Conservation (phyloP, 2,797 vertebrate genomes). For the Gymnodraco acuticeps region DNA sequence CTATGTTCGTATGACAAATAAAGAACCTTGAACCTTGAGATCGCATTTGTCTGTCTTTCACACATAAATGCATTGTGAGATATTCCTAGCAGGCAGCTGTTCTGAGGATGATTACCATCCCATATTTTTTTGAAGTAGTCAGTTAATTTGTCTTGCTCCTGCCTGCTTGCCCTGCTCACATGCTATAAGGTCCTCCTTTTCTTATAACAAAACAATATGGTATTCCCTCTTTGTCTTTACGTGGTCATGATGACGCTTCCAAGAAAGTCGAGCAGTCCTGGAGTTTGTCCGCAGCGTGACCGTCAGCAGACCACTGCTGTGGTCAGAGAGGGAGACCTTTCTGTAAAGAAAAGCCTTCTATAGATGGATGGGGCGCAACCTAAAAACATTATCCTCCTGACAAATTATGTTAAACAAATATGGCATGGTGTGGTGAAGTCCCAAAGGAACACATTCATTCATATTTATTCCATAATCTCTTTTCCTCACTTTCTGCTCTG, state of each 20-base stretch:
- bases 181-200: slow-evolving; percentile 47
- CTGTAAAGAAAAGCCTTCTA: slow-evolving; percentile 68
- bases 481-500: slow-evolving; percentile 59
- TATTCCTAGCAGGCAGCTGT: slow-evolving; percentile 53
- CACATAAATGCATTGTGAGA: slow-evolving; percentile 11
- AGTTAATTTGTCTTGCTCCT: slow-evolving; percentile 54
- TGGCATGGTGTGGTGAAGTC: slow-evolving; percentile 55
- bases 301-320: slow-evolving; percentile 78
- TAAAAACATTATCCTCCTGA: slow-evolving; percentile 73
- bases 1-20: too few species aligned
- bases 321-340: slow-evolving; percentile 81
- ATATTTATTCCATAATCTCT: slow-evolving; percentile 70
- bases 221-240: slow-evolving; percentile 77
- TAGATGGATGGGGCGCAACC: slow-evolving; percentile 65
- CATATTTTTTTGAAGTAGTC: slow-evolving; percentile 26
- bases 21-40: too few species aligned
- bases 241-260: slow-evolving; percentile 78
- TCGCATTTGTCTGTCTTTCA: too few species aligned
- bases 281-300: slow-evolving; percentile 76
- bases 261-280: slow-evolving; percentile 74
- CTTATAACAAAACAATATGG: slow-evolving; percentile 65
- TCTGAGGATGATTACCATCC: slow-evolving; percentile 53
- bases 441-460: slow-evolving; percentile 68
- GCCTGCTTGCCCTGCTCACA: slow-evolving; percentile 33
- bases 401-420: slow-evolving; percentile 81